phyloP scores from a whole-genome alignment of 2,797 vertebrate genomes.

The Pygocentrus nattereri region DNA sequence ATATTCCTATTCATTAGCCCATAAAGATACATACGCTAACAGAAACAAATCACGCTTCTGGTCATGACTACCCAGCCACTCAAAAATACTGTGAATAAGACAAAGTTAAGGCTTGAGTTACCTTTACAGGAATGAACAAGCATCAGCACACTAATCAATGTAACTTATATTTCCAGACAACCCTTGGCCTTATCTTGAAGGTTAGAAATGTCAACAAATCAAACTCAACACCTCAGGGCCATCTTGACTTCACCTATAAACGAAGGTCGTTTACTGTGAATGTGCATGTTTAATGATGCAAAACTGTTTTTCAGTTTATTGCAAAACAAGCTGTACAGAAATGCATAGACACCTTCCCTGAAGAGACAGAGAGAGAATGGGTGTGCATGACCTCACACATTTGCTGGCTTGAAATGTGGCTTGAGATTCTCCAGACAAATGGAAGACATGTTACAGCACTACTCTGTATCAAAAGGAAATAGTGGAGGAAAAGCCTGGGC shows the following conservation, averaged over 20 bases:
- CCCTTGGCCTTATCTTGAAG: not conserved
- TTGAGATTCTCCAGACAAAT: slow-evolving; percentile 66
- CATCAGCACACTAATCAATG: not conserved
- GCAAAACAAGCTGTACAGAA: not conserved
- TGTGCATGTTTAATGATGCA: not conserved
- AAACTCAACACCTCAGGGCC: not conserved
- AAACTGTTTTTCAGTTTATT: not conserved
- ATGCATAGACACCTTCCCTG: not conserved
- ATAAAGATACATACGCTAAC: too few relatives aligned
- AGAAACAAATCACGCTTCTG: too few relatives aligned
- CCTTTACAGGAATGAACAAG: not conserved
- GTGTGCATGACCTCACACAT: slow-evolving; percentile 51
- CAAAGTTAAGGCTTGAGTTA: too few relatives aligned
- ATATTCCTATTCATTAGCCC: too few relatives aligned
- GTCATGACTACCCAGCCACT: too few relatives aligned
- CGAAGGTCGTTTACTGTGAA: not conserved
- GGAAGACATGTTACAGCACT: slow-evolving; percentile 69
- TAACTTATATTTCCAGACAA: not conserved
- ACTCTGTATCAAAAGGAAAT: slow-evolving; percentile 68
- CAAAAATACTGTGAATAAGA: too few relatives aligned
- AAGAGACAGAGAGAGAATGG: not conserved
- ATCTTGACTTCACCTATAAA: not conserved
- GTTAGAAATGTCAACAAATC: not conserved
- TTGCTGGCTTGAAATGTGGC: slow-evolving; percentile 59
- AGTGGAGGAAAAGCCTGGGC: slow-evolving; percentile 51